Evolutionary conservation across 2,888 invertebrate species (phyloP).

Genomic region (Teleogryllus oceanicus): DNA sequence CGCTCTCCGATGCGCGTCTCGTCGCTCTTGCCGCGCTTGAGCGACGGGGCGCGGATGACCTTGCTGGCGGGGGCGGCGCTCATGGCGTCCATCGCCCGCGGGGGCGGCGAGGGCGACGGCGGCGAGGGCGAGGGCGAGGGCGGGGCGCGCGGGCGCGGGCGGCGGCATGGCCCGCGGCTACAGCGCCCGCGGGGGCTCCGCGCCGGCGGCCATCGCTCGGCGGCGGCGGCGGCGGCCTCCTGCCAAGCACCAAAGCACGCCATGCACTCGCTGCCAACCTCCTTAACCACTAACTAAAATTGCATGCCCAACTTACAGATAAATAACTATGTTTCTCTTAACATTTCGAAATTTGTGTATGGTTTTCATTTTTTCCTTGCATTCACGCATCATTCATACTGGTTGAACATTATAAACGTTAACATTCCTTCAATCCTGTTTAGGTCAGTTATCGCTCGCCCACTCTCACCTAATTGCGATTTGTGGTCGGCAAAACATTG

Average conservation of each 20-base stretch:
- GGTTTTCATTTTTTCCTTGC: no score
- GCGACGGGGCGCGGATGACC: conserved; percentile 70
- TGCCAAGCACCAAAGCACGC: not conserved
- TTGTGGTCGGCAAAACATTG: no score
- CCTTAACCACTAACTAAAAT: no score
- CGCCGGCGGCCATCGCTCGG: not conserved
- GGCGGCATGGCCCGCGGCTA: not conserved
- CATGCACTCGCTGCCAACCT: no score
- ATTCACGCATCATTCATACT: no score
- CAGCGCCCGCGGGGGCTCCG: not conserved
- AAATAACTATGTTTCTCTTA: no score
- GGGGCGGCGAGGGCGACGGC: not conserved
- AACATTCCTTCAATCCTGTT: no score
- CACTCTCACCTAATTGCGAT: no score
- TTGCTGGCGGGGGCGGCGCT: conserved; percentile 55
- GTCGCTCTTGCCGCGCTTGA: conserved; percentile 76
- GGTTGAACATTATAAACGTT: no score
- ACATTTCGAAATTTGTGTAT: no score
- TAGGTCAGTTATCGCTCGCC: no score
- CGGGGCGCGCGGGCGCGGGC: not conserved
- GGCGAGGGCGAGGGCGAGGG: not conserved
- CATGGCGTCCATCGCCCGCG: conserved; percentile 36
- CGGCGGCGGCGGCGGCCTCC: not conserved
- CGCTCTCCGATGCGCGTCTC: conserved; percentile 48
- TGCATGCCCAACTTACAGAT: no score